These are phyloP conservation scores for Noctua comes DNA, from an alignment of 2,888 invertebrate species.

Conservation along the genomic window DNA sequence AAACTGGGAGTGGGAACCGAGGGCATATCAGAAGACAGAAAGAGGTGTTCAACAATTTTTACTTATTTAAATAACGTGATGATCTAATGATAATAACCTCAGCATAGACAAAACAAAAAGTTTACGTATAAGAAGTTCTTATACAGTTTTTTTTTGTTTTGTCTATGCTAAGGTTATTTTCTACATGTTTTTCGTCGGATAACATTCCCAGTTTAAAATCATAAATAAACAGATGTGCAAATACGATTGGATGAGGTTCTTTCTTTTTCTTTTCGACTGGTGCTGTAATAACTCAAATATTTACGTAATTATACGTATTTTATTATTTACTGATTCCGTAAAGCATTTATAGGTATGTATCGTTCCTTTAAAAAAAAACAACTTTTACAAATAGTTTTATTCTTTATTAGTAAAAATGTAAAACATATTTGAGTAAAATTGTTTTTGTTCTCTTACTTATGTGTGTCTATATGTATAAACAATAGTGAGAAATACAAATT, in stretches of 20 bases:
- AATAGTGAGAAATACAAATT: constrained; percentile 68
- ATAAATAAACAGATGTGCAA: constrained; percentile 15
- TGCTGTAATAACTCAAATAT: constrained; percentile 78
- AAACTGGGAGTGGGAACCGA: constrained; percentile 34
- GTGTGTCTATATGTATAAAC: constrained; percentile 60
- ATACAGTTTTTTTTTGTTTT: constrained; percentile 13
- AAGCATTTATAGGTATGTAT: constrained; percentile 81
- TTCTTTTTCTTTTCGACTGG: constrained; percentile 73
- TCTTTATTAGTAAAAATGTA: constrained; percentile 44
- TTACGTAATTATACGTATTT: constrained; percentile 64
- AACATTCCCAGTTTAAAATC: constrained; percentile 48
- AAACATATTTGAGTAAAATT: constrained; percentile 55
- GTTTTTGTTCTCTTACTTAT: constrained; percentile 54
- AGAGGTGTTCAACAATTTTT: constrained; percentile 15
- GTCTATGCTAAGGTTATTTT: background rate
- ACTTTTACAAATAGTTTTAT: constrained; percentile 43
- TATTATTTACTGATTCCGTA: constrained; percentile 78
- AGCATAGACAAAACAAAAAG: too few species aligned
- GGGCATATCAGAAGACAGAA: constrained; percentile 22
- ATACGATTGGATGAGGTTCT: constrained; percentile 42
- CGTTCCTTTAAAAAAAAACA: constrained; percentile 62
- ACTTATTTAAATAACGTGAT: background rate
- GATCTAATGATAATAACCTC: background rate
- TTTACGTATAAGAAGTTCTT: constrained; percentile 15
- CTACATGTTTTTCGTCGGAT: background rate